Evolutionary conservation across 2,888 invertebrate species (phyloP).

Genomic region (Leptogaster cylindrica): DNA sequence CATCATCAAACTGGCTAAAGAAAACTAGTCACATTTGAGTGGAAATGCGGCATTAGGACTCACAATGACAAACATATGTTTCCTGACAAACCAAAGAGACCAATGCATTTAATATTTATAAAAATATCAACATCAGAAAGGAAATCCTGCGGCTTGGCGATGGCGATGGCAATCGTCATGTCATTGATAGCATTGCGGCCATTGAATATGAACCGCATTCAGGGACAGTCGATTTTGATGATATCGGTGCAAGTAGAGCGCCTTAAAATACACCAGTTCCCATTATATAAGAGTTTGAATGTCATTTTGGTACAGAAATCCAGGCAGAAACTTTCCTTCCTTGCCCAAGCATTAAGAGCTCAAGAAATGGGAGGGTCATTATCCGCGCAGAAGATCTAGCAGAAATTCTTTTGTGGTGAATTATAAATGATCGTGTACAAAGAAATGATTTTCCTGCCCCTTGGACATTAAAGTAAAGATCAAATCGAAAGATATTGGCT

Average conservation of each 20-base stretch:
- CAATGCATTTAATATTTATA: too few species aligned
- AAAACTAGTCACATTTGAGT: too few species aligned
- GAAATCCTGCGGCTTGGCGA: neutral
- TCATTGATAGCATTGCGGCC: slow-evolving; percentile 2
- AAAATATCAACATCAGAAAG: too few species aligned
- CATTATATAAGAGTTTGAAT: slow-evolving; percentile 18
- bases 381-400: slow-evolving; percentile 29
- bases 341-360: slow-evolving; percentile 12
- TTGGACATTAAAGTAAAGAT: slow-evolving; percentile 30
- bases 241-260: slow-evolving; percentile 15
- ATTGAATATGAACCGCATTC: slow-evolving; percentile 11
- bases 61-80: too few species aligned
- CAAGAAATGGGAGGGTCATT: slow-evolving; percentile 11
- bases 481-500: slow-evolving; percentile 24
- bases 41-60: too few species aligned
- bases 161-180: slow-evolving; percentile 11
- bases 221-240: slow-evolving; percentile 8
- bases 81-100: neutral
- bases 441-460: slow-evolving; percentile 16
- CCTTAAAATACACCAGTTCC: slow-evolving; percentile 1
- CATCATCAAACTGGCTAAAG: too few species aligned
- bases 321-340: neutral
- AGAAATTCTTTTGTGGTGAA: slow-evolving; percentile 32
- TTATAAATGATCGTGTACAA: slow-evolving; percentile 34
- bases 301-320: slow-evolving; percentile 1